Evolutionary conservation across 2,797 vertebrate genomes (phyloP).

Genomic region (Fringilla coelebs): DNA sequence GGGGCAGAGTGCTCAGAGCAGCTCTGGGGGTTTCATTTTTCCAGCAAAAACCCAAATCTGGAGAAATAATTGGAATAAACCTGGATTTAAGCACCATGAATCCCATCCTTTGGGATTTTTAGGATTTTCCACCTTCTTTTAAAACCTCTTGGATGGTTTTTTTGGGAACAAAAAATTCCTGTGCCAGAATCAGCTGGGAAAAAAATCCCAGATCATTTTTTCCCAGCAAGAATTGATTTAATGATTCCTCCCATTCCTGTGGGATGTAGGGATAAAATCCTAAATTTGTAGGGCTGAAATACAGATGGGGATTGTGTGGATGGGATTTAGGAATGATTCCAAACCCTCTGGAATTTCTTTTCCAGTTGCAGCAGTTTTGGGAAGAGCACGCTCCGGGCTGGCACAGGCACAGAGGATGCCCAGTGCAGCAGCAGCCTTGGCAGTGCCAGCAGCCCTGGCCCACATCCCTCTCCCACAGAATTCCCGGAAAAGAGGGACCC

Average conservation of each 20-base stretch:
- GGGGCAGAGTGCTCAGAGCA: not conserved
- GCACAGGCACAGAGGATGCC: constrained; percentile 14
- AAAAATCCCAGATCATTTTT: not conserved
- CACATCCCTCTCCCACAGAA: not conserved
- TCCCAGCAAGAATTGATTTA: not conserved
- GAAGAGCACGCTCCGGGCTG: not conserved
- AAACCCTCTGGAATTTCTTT: not conserved
- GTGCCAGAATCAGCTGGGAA: not conserved
- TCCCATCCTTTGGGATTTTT: not conserved
- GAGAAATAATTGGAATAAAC: not conserved
- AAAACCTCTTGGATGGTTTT: not conserved
- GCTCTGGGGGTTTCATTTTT: not conserved
- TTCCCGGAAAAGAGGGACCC: not conserved
- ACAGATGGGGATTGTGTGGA: fast-evolving
- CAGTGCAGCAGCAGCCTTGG: constrained; percentile 34
- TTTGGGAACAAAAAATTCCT: not conserved
- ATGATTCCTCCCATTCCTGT: not conserved
- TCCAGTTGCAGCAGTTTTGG: constrained; percentile 65
- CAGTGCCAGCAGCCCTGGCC: not conserved
- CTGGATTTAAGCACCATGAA: not conserved
- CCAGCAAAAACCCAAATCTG: not conserved
- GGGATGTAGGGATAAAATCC: not conserved
- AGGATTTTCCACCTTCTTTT: not conserved
- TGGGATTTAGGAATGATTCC: not conserved
- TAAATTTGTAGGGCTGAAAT: not conserved